Base-by-base conservation (phyloP, 2,113 vertebrate genomes). In the Chiloscyllium plagiosum region DNA sequence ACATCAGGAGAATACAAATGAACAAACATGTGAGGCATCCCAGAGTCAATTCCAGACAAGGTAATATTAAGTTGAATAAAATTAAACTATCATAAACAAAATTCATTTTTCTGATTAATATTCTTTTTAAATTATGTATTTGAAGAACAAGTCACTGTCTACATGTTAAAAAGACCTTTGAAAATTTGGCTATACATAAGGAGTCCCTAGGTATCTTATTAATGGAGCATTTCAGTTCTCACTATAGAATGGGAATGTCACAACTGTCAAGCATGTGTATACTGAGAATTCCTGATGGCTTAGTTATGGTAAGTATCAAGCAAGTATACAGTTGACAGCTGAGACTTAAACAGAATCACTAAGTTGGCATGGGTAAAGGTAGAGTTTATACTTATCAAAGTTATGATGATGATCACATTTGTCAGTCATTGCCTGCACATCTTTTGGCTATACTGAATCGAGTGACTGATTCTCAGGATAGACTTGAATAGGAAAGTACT, bases 201-300 rank as follows among this genome's bases (percentile, higher is more conserved):
- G 61, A 66, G 15, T 93, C 89, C 87, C 29, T 66, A n/a, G 89
- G 17, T 93, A 68, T 47, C 61, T 93, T 93, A 93, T 66, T 93
- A n/a, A 93, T n/a, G 61, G 61, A 66, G 4, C 89, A 65, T 93
- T 93, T 93, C 61, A 52, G 26, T 61, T 90, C 61, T 65, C 87
- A 90, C 52, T 15, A 33, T 33, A 65, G 87, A 6, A 33, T 65
- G 52, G n/a, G 61, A 93, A 93, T 93, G 61, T 22, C 61, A 66
- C 89, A 93, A 42, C 61, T 93, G 61, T 66, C 89, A 93, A 66
- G 61, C 37, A 37, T 93, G 80, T 20, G 61, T 37, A 56, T 56
- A 17, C 61, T 90, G 87, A 33, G 52, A 37, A 68, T 66, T 93
- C 56, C 89, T 66, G 61, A 93, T 93, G 61, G 33, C 33, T 93